These are phyloP conservation scores for Amphiprion percula DNA, from an alignment of 2,113 vertebrate genomes.

Conservation along the genomic window DNA sequence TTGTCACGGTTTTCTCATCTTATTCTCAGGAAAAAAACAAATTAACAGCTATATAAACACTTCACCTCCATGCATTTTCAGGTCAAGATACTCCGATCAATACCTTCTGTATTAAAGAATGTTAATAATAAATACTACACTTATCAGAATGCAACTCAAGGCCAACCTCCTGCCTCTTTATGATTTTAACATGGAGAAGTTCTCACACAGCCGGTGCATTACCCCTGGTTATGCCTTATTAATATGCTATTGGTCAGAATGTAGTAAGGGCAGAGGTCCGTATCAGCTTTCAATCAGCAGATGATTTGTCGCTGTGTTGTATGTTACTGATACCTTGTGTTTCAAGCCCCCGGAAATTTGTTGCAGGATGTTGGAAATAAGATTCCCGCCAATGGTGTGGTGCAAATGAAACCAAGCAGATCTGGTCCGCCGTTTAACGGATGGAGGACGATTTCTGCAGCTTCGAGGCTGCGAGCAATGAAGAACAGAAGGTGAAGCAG, in stretches of 20 bases:
- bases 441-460: slow-evolving; percentile 40
- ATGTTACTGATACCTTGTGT: slow-evolving; percentile 80
- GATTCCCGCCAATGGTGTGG: slow-evolving; percentile 62
- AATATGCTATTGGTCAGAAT: slow-evolving; percentile 76
- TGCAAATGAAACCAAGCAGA: slow-evolving; percentile 60
- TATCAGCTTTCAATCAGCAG: slow-evolving; percentile 77
- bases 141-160: slow-evolving; percentile 36
- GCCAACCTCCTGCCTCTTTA: slow-evolving; percentile 53
- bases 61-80: neutral
- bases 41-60: neutral
- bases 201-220: slow-evolving; percentile 27
- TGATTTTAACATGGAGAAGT: slow-evolving; percentile 64
- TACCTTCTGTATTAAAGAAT: slow-evolving; percentile 2
- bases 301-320: slow-evolving; percentile 75
- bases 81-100: slow-evolving; percentile 14
- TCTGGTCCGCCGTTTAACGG: slow-evolving; percentile 48
- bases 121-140: slow-evolving; percentile 32
- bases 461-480: slow-evolving; percentile 39
- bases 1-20: neutral
- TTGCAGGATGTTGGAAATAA: slow-evolving; percentile 75
- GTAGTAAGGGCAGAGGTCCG: slow-evolving; percentile 64
- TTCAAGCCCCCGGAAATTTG: slow-evolving; percentile 74
- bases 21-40: neutral
- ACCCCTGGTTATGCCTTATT: slow-evolving; percentile 68
- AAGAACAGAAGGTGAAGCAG: slow-evolving; percentile 36